Percentiles rank a stretch among this genome's conserved stretches.
Evolutionary conservation across 1,140 invertebrate genomes (phyloP).

Genomic region (Magallana gigas): DNA sequence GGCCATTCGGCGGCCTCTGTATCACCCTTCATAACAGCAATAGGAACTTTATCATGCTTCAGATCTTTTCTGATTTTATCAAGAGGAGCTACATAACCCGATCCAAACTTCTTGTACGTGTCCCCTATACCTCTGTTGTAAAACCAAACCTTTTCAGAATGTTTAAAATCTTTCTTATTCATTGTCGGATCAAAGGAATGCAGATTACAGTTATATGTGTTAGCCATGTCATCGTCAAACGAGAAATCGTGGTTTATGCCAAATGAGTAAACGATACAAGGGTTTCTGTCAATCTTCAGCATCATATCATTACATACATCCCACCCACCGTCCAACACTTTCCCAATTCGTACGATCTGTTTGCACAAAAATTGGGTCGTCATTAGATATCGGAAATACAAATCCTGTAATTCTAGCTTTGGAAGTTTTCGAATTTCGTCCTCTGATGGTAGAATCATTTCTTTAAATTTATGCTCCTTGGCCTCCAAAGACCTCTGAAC

Average conservation of each 20-base stretch:
- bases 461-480: background rate
- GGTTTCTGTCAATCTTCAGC: background rate
- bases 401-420: background rate
- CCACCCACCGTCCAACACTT: slow-evolving; percentile 46
- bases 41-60: background rate
- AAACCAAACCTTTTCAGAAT: slow-evolving; percentile 26
- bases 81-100: background rate
- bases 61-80: slow-evolving; percentile 28
- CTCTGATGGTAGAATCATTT: background rate
- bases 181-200: slow-evolving; percentile 69
- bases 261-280: slow-evolving; percentile 52
- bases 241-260: slow-evolving; percentile 70
- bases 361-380: slow-evolving; percentile 34
- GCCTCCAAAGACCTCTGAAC: background rate
- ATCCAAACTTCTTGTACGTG: background rate
- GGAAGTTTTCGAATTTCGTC: background rate
- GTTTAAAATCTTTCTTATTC: slow-evolving; percentile 30
- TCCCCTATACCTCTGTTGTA: slow-evolving; percentile 39
- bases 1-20: slow-evolving; percentile 3
- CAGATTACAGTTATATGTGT: slow-evolving; percentile 63
- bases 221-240: slow-evolving; percentile 67
- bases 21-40: slow-evolving; percentile 22
- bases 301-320: slow-evolving; percentile 43
- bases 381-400: background rate
- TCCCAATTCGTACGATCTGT: slow-evolving; percentile 37